Conservation (phyloP, 1,140 invertebrate species). For the Drosophila paulistorum region DNA sequence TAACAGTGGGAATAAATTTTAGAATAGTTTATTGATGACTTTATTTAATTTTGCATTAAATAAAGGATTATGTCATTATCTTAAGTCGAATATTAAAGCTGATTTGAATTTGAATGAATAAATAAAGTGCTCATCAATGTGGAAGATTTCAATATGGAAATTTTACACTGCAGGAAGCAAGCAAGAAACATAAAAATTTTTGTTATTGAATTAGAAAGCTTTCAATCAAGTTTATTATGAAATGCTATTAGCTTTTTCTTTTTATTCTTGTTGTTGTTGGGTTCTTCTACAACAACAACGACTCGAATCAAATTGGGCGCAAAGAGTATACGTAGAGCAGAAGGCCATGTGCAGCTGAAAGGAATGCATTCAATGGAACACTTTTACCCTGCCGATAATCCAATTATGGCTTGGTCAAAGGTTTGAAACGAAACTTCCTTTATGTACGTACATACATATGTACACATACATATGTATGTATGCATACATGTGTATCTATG, state of each 20-base stretch:
- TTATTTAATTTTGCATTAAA: too few relatives aligned
- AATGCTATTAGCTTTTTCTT: background rate
- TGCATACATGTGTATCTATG: background rate
- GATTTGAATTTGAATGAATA: too few relatives aligned
- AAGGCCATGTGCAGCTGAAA: conserved; percentile 44
- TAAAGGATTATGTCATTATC: too few relatives aligned
- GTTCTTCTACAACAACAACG: background rate
- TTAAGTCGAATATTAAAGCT: too few relatives aligned
- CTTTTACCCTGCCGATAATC: conserved; percentile 68
- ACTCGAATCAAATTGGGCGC: conserved; percentile 9
- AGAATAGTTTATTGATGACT: too few relatives aligned
- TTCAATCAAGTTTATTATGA: background rate
- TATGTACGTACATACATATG: background rate
- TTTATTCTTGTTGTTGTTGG: background rate
- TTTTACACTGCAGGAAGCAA: too few relatives aligned
- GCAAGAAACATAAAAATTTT: background rate
- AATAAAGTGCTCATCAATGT: too few relatives aligned
- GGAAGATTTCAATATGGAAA: too few relatives aligned
- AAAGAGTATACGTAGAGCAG: conserved; percentile 39
- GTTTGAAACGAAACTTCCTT: conserved; percentile 23
- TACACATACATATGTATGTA: background rate
- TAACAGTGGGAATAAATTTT: too few relatives aligned
- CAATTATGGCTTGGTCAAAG: conserved; percentile 68
- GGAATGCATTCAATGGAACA: conserved; percentile 66
- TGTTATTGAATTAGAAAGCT: background rate